A percentile compares a stretch with the other conserved stretches of the same genome.
These are phyloP conservation scores for Moxostoma hubbsi DNA, from an alignment of 2,797 vertebrate species.

Conservation along the genomic window DNA sequence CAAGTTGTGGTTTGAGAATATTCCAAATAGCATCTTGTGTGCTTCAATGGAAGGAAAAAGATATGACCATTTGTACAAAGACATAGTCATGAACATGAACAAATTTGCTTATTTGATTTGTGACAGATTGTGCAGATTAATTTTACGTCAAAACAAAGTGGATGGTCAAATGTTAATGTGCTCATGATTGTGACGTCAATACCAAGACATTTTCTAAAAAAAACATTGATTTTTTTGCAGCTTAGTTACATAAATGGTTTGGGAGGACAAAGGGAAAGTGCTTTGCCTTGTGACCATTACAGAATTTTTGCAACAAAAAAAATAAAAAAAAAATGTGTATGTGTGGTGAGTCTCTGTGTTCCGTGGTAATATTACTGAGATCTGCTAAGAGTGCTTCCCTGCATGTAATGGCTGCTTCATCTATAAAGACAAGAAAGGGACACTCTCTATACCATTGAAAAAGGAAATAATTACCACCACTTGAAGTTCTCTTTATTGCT, in stretches of 20 bases:
- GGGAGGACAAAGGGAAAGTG: neutral
- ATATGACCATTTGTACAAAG: too few relatives aligned
- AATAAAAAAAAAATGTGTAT: neutral
- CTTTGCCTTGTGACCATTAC: neutral
- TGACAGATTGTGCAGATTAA: too few relatives aligned
- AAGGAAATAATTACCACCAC: slow-evolving; percentile 26
- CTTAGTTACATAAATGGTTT: neutral
- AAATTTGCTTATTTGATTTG: too few relatives aligned
- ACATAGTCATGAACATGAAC: too few relatives aligned
- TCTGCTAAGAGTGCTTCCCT: slow-evolving; percentile 13
- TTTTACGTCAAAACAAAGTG: too few relatives aligned
- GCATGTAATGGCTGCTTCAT: slow-evolving; percentile 5
- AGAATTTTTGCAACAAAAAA: neutral
- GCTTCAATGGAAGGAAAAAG: too few relatives aligned
- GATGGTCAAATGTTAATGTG: neutral
- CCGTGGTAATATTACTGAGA: slow-evolving; percentile 33
- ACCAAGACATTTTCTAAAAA: too few relatives aligned
- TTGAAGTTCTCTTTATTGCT: slow-evolving; percentile 10
- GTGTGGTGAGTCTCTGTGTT: neutral
- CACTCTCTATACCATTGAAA: slow-evolving; percentile 17
- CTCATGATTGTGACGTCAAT: neutral
- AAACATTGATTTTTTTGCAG: neutral
- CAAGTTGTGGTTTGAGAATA: too few relatives aligned
- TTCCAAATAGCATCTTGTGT: too few relatives aligned
- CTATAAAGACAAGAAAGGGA: slow-evolving; percentile 13